Evolutionary conservation across 2,113 vertebrate species (phyloP).

Genomic region (Cygnus buccinator): DNA sequence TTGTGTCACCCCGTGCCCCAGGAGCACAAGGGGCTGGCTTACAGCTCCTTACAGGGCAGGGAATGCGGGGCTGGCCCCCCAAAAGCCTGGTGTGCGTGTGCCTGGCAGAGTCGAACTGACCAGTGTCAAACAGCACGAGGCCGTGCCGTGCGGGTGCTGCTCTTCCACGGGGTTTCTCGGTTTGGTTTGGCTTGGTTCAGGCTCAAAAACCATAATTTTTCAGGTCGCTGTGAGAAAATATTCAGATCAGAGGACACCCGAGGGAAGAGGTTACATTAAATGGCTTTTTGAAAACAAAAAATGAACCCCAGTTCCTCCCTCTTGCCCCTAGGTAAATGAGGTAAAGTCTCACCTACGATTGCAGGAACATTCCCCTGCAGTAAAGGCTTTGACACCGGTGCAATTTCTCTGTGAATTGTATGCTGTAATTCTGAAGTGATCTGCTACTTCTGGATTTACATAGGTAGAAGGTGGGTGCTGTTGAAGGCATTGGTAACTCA

Average conservation of each 20-base stretch:
- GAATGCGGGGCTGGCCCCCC: rapidly evolving
- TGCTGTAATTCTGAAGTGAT: background rate
- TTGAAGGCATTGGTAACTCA: background rate
- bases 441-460: background rate
- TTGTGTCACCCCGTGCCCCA: too few species aligned
- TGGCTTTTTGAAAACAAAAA: background rate
- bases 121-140: too few species aligned
- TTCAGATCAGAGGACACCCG: background rate
- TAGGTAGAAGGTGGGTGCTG: too few species aligned
- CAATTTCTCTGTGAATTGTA: background rate
- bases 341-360: background rate
- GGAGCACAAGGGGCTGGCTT: background rate
- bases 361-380: background rate
- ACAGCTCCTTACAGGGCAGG: background rate
- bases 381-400: background rate
- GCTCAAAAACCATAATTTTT: background rate
- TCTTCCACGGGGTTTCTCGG: rapidly evolving
- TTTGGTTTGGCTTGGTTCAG: background rate
- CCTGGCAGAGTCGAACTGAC: too few species aligned
- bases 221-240: background rate
- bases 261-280: background rate
- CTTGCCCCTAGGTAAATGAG: too few species aligned
- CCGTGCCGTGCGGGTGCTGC: rapidly evolving
- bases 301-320: too few species aligned
- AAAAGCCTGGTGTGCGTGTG: too few species aligned